Evolutionary conservation across 2,888 invertebrate genomes (phyloP).

Genomic region (Dione vanillae): DNA sequence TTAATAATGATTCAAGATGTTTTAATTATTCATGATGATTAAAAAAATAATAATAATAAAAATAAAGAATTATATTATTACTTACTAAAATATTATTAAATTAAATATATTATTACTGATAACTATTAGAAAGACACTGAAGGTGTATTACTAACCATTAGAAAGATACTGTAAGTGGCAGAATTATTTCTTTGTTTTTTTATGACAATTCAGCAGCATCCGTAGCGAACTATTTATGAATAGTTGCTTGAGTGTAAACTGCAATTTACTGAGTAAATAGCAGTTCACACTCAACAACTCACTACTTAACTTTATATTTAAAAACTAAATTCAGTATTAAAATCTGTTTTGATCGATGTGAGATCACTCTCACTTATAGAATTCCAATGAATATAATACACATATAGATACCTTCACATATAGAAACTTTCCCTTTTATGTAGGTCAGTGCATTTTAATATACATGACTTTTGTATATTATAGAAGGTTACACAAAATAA

Average conservation of each 20-base stretch:
- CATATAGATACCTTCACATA: background rate
- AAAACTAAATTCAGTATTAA: background rate
- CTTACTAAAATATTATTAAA: no score
- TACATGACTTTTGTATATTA: background rate
- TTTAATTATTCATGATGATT: no score
- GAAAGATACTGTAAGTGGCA: no score
- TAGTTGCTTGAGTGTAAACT: background rate
- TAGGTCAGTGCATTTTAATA: conserved; percentile 1
- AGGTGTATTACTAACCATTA: no score
- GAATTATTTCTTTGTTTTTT: no score
- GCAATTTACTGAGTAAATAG: background rate
- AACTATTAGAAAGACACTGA: no score
- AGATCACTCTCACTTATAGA: background rate
- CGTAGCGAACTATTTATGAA: background rate
- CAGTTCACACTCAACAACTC: background rate
- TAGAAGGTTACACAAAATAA: background rate
- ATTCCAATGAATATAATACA: conserved; percentile 4
- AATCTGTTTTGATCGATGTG: background rate
- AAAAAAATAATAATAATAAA: no score
- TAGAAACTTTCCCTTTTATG: conserved; percentile 24
- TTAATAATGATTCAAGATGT: no score
- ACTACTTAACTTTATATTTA: background rate
- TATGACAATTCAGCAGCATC: no score
- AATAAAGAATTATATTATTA: no score
- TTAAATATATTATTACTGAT: no score